These are phyloP conservation scores for Egretta garzetta DNA, from an alignment of 2,113 vertebrate species.

Conservation along the genomic window DNA sequence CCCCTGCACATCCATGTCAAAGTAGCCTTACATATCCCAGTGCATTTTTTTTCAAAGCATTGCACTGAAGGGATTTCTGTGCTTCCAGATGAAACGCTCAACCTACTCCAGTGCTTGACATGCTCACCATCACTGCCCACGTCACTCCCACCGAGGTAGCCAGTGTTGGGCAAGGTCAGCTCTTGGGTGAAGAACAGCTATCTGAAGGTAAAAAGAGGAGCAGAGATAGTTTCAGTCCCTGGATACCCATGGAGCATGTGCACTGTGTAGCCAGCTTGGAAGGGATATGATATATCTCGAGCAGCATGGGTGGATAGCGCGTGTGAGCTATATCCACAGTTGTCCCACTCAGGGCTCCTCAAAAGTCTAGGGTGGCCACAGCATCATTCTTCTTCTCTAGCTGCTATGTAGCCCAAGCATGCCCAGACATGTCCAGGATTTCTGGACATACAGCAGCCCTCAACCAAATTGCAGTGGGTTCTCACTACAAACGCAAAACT, in stretches of 20 bases:
- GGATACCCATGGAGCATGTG: neutral
- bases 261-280: neutral
- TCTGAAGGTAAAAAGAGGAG: neutral
- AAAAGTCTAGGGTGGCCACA: neutral
- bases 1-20: neutral
- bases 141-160: neutral
- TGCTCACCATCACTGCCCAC: neutral
- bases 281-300: neutral
- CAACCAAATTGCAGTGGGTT: neutral
- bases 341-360: neutral
- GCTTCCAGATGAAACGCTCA: neutral
- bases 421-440: neutral
- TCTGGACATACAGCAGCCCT: neutral
- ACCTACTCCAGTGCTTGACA: neutral
- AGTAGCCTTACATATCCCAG: rapidly evolving
- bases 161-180: neutral
- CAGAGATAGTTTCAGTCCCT: neutral
- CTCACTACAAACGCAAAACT: neutral
- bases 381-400: neutral
- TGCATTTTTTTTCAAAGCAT: neutral
- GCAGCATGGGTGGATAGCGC: rapidly evolving
- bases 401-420: neutral
- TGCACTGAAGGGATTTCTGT: neutral
- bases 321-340: neutral
- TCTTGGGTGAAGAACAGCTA: neutral